Percentiles rank a stretch among this genome's conserved stretches.
These are phyloP conservation scores for Halocynthia aurantium DNA, from an alignment of 23 tunicate species.

Conservation along the genomic window DNA sequence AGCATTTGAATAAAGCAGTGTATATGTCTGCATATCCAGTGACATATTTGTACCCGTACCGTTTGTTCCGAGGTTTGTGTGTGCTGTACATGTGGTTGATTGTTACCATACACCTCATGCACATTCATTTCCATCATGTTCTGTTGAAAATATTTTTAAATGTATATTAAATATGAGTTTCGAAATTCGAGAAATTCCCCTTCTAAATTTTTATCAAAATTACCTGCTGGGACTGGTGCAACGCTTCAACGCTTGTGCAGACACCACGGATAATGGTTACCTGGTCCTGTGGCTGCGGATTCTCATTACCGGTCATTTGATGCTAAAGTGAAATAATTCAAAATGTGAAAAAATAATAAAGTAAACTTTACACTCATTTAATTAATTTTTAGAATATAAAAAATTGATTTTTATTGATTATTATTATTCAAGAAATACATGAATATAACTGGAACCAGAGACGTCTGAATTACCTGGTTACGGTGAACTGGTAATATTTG, in stretches of 20 bases:
- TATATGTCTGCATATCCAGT: background rate
- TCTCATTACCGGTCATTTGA: background rate
- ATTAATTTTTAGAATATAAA: background rate
- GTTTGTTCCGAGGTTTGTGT: slow-evolving; percentile 58
- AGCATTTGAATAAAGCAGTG: too few species aligned
- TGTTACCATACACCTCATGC: too few species aligned
- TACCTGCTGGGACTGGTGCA: slow-evolving; percentile 18
- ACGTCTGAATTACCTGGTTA: background rate
- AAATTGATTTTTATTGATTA: too few species aligned
- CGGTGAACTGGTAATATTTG: background rate
- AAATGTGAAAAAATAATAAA: background rate
- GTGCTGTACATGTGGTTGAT: slow-evolving; percentile 7
- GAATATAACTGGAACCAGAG: too few species aligned
- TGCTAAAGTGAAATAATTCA: too few species aligned
- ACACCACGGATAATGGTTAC: slow-evolving; percentile 11
- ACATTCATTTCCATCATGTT: slow-evolving; percentile 12
- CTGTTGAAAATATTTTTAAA: background rate
- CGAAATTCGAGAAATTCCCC: background rate
- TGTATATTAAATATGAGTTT: background rate
- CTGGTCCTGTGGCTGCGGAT: background rate
- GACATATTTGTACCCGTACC: slow-evolving; percentile 11
- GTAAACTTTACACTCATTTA: background rate
- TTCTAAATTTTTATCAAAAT: background rate
- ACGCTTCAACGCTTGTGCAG: slow-evolving; percentile 20
- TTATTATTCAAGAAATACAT: too few species aligned